Conservation (phyloP, 1,140 invertebrate species). For the Diplogasteroides magnus region DNA sequence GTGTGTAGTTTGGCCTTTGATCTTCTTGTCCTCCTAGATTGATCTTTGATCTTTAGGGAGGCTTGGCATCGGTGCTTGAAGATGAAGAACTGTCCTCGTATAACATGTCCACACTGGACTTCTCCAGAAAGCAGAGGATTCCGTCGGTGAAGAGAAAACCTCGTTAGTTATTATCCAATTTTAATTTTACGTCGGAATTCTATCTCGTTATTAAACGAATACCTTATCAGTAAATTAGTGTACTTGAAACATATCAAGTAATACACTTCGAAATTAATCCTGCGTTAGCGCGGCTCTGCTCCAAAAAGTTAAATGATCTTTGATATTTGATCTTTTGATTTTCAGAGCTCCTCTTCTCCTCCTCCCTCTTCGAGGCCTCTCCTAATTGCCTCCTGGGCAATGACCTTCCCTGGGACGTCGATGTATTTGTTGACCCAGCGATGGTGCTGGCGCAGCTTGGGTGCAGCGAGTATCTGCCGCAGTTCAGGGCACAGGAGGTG, state of each 20-base stretch:
- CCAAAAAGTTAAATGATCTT: not conserved
- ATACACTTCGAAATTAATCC: slow-evolving; percentile 12
- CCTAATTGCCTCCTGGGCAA: slow-evolving; percentile 14
- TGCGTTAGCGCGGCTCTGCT: not conserved
- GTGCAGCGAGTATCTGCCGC: slow-evolving; percentile 45
- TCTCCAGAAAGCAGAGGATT: not conserved
- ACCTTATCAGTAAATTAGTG: no score
- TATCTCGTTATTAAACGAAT: not conserved
- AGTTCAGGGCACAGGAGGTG: slow-evolving; percentile 50
- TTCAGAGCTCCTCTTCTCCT: slow-evolving; percentile 33
- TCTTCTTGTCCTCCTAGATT: no score
- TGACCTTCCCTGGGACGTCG: slow-evolving; percentile 47
- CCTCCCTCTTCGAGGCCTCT: slow-evolving; percentile 41
- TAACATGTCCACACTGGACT: not conserved
- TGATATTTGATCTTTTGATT: slow-evolving; percentile 4
- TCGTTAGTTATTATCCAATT: not conserved
- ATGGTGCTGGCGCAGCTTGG: slow-evolving; percentile 50
- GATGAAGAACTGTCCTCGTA: not conserved
- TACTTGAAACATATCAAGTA: not conserved
- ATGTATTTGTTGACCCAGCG: slow-evolving; percentile 40
- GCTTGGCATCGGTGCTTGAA: slow-evolving; percentile 25
- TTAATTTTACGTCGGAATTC: not conserved
- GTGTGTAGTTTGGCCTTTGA: no score
- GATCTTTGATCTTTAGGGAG: slow-evolving; percentile 15
- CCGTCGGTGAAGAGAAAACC: not conserved